Percentiles rank a stretch among this genome's conserved stretches.
phyloP scores from a whole-genome alignment of 1,140 invertebrate genomes.

The Heterodera schachtii region DNA sequence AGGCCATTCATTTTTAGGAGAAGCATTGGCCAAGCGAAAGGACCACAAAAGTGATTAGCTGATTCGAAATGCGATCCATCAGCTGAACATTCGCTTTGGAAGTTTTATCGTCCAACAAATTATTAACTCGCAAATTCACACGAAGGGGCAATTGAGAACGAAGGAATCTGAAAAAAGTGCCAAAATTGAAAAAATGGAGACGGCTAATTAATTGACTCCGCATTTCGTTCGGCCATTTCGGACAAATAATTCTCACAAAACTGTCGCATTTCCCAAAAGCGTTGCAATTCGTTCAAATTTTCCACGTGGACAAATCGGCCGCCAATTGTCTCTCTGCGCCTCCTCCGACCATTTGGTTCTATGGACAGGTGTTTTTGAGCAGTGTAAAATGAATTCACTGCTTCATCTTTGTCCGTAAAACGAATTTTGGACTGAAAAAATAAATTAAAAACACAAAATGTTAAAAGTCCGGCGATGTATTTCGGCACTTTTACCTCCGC shows the following conservation, averaged over 20 bases:
- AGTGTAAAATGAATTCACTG: neutral
- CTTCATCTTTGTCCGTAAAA: neutral
- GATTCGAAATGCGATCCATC: neutral
- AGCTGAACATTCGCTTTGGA: neutral
- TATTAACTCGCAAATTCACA: neutral
- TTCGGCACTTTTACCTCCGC: no score
- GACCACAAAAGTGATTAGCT: neutral
- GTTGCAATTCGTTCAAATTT: constrained; percentile 11
- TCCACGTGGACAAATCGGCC: neutral
- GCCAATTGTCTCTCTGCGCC: neutral
- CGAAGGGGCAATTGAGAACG: neutral
- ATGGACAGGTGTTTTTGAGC: neutral
- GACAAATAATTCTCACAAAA: constrained; percentile 6
- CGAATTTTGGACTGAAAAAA: neutral
- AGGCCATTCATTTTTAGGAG: neutral
- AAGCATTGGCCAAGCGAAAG: no score
- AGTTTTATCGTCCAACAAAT: neutral
- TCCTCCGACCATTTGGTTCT: neutral
- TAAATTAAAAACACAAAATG: neutral
- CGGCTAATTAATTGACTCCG: neutral
- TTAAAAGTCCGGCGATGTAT: no score
- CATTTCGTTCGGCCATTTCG: constrained; percentile 5
- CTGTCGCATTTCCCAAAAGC: constrained; percentile 10
- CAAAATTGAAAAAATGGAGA: neutral
- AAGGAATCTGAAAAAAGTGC: neutral